A percentile compares a stretch with the other conserved stretches of the same genome.
Evolutionary conservation across 2,888 invertebrate genomes (phyloP).

Genomic region (Thysanoteuthis rhombus): DNA sequence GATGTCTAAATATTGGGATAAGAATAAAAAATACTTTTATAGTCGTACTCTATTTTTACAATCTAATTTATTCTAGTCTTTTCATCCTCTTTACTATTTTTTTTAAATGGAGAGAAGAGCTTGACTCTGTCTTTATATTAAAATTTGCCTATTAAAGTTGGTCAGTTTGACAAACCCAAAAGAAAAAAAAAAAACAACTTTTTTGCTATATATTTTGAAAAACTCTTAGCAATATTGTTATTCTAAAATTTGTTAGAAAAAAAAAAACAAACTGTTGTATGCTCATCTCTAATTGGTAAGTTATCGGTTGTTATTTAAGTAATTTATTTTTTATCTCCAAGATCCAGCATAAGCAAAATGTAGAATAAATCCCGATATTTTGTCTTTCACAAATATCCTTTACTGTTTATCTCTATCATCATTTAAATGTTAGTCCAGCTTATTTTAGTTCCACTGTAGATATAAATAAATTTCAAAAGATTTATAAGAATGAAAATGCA

Average conservation of each 20-base stretch:
- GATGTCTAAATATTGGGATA: not conserved
- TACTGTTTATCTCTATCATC: too few species aligned
- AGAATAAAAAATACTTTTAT: not conserved
- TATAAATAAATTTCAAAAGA: too few species aligned
- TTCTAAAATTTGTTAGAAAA: not conserved
- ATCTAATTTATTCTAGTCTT: not conserved
- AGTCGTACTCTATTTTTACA: not conserved
- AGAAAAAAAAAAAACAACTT: not conserved
- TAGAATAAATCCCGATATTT: not conserved
- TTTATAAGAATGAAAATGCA: not conserved
- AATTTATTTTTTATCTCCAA: not conserved
- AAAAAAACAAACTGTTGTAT: too few species aligned
- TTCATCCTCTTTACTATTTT: not conserved
- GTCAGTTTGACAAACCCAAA: not conserved
- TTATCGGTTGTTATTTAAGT: too few species aligned
- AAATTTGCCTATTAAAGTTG: not conserved
- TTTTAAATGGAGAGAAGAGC: too few species aligned
- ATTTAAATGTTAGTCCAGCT: too few species aligned
- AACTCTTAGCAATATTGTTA: constrained; percentile 12
- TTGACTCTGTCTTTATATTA: not conserved
- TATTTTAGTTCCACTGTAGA: too few species aligned
- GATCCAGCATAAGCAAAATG: not conserved
- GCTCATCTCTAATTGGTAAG: not conserved
- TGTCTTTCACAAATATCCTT: not conserved
- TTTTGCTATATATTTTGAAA: not conserved